Evolutionary conservation across 2,113 vertebrate genomes (phyloP).

Genomic region (Neotragus pygmaeus): DNA sequence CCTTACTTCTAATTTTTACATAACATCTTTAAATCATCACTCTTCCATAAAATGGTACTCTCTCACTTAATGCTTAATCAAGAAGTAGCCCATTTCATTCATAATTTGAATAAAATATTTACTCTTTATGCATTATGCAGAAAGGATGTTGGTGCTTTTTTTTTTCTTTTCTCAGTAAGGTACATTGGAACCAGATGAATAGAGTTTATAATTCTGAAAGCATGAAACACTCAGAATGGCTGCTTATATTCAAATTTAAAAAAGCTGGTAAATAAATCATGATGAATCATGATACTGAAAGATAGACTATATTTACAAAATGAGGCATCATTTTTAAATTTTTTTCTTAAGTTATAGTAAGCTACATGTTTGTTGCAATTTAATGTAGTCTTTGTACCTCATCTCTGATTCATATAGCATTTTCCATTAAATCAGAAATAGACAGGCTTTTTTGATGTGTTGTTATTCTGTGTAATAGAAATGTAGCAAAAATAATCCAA

Average conservation of each 20-base stretch:
- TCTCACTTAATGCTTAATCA: not conserved
- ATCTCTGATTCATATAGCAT: conserved; percentile 35
- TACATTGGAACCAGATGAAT: not conserved
- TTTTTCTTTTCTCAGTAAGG: not conserved
- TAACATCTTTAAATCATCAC: not conserved
- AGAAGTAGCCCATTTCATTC: not conserved
- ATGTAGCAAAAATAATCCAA: conserved; percentile 11
- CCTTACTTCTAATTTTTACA: not conserved
- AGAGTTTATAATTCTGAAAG: not conserved
- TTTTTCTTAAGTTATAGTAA: conserved; percentile 46
- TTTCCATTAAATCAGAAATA: conserved; percentile 49
- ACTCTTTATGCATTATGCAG: not conserved
- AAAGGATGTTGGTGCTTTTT: not conserved
- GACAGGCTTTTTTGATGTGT: not conserved
- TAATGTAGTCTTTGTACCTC: not conserved
- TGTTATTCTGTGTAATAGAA: conserved; percentile 49
- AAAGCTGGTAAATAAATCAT: conserved; percentile 39
- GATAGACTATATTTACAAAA: not conserved
- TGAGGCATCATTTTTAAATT: not conserved
- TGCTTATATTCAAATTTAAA: conserved; percentile 17
- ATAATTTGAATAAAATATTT: not conserved
- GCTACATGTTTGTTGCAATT: not conserved
- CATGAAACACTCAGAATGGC: not conserved
- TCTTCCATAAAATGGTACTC: not conserved
- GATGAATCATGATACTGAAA: conserved; percentile 26